Base-by-base conservation (phyloP, 1,140 invertebrate species). In the Drosophila mojavensis region DNA sequence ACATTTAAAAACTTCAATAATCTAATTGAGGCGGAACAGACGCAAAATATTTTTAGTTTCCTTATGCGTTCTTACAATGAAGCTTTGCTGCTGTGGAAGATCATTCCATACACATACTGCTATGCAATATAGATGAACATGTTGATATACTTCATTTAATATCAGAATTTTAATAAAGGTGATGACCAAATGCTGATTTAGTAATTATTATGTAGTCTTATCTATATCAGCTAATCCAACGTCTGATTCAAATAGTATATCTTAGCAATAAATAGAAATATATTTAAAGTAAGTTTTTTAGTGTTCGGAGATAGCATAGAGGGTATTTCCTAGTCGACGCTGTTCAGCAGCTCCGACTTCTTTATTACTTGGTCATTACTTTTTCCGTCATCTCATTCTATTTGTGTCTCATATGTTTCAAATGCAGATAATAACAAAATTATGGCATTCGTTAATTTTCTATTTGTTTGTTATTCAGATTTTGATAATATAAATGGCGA, bases 391-490 rank as follows among this genome's bases (percentile, higher is more conserved):
- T 48, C 33, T 33, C 26, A 43, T 58, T 51, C 7, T 30, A 45
- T 36, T 36, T 60, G 9, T 50, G 30, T 26, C 10, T 17, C 17
- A 45, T 48, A 6, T 13, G 24, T 55, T 30, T 13, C 43, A 30
- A 48, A 56, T 36, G 53, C 4, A 51, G 55, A 68, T 68, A 68
- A 68, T 68, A 30, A 68, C 36, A 60, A 43, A 60, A 68, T 51
- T 53, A 68, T 68, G 33, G 20, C 4, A 47, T 48, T 66, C 55
- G 10, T 51, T 58, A 43, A 43, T 30, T 65, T n/a, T 63, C 7
- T 63, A 62, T 56, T 45, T 61, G 50, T 33, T 62, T 61, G n/a
- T 45, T 41, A 43, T 47, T 70, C 36, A 33, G 10, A 59, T 58
- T 65, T 55, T 50, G 17, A 69, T 62, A 61, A 45, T 66, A 13